Conservation (phyloP, 2,113 vertebrate genomes). For the Ptilorrhoa leucosticta region DNA sequence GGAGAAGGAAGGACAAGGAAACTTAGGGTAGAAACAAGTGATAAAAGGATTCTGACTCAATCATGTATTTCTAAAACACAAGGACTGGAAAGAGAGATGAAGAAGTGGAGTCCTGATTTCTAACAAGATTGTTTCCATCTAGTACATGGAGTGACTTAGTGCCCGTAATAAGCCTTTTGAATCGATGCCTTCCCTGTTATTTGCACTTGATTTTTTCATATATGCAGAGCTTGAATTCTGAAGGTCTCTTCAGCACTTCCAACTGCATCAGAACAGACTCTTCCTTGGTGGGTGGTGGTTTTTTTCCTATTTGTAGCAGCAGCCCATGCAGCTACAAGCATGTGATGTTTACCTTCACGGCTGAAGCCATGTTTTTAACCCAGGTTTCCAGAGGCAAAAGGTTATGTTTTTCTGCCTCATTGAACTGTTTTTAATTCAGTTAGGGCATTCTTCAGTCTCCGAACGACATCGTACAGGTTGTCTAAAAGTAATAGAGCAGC, state of each 20-base stretch:
- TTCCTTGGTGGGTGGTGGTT: fast-evolving
- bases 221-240: neutral
- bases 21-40: neutral
- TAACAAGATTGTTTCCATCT: neutral
- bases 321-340: neutral
- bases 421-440: neutral
- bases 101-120: neutral
- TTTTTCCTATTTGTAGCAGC: neutral
- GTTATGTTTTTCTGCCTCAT: neutral
- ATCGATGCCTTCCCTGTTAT: neutral
- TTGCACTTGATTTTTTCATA: neutral
- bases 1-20: neutral
- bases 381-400: neutral
- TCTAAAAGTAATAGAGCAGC: neutral
- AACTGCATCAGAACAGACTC: neutral
- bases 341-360: neutral
- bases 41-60: neutral
- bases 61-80: neutral
- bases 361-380: neutral
- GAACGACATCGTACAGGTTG: fast-evolving
- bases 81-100: neutral
- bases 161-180: neutral
- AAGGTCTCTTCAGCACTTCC: neutral
- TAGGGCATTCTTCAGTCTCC: neutral
- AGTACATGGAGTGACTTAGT: neutral